Conservation (phyloP, 2,797 vertebrate genomes). For the Poecilia velifera region DNA sequence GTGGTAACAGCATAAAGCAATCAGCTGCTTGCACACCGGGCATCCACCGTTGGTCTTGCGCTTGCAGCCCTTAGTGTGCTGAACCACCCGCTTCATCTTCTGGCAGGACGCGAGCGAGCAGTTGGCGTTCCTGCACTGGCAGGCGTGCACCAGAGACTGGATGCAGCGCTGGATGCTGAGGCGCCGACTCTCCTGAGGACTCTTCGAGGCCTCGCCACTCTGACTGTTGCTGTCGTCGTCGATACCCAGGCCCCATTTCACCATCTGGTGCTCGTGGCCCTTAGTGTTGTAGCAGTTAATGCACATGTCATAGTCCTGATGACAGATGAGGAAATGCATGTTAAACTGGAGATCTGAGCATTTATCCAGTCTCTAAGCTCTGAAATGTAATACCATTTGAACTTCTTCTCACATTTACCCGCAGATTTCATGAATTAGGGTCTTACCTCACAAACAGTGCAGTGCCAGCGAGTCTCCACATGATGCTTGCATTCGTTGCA, state of each 20-base stretch:
- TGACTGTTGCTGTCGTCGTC: slow-evolving; percentile 93
- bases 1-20: slow-evolving; percentile 98
- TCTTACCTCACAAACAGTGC: slow-evolving; percentile 96
- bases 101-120: slow-evolving; percentile 97
- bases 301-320: slow-evolving; percentile 97
- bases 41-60: slow-evolving; percentile 99
- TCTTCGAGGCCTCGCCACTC: slow-evolving; percentile 94
- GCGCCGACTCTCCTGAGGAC: slow-evolving; percentile 97
- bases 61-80: slow-evolving; percentile 99
- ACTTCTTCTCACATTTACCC: background rate
- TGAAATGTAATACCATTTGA: background rate
- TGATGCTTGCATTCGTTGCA: slow-evolving; percentile 99
- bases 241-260: slow-evolving; percentile 97
- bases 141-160: slow-evolving; percentile 97
- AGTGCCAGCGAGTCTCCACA: slow-evolving; percentile 97
- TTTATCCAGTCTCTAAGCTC: background rate
- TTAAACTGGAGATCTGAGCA: slow-evolving; percentile 4
- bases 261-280: slow-evolving; percentile 98
- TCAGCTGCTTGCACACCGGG: slow-evolving; percentile 99
- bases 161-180: slow-evolving; percentile 99
- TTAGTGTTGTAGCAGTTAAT: slow-evolving; percentile 97
- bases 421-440: background rate
- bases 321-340: slow-evolving; percentile 9
- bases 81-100: slow-evolving; percentile 99
- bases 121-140: slow-evolving; percentile 98